Percentiles rank a stretch among this genome's conserved stretches.
phyloP scores from a whole-genome alignment of 2,888 invertebrate species.

The Ctena decussata region DNA sequence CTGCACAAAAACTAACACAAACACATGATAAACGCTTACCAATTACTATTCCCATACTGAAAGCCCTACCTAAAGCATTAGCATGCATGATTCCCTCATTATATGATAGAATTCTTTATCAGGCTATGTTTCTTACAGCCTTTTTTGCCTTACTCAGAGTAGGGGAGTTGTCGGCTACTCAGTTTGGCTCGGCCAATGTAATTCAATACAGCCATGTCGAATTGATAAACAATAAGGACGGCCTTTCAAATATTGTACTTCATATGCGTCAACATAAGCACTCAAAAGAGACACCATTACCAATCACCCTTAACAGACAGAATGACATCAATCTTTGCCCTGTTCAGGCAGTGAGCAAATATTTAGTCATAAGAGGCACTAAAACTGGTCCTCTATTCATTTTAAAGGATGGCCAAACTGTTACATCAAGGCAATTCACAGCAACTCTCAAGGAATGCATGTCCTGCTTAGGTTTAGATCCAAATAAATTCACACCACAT shows the following conservation, averaged over 20 bases:
- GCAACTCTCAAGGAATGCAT: background rate
- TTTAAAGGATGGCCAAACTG: background rate
- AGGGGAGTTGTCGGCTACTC: slow-evolving; percentile 29
- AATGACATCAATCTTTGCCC: slow-evolving; percentile 21
- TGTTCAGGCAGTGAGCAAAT: slow-evolving; percentile 12
- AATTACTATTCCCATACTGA: slow-evolving; percentile 6
- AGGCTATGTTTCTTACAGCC: slow-evolving; percentile 29
- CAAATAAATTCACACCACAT: slow-evolving; percentile 6
- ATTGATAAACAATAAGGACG: background rate
- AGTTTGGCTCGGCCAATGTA: background rate
- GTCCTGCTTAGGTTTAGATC: background rate
- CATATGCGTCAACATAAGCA: slow-evolving; percentile 16
- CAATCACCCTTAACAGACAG: background rate
- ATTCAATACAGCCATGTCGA: background rate
- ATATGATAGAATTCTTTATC: background rate
- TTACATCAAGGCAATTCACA: slow-evolving; percentile 7
- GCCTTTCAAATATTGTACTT: background rate
- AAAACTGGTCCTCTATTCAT: slow-evolving; percentile 28
- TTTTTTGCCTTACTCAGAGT: slow-evolving; percentile 38
- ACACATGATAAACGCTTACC: slow-evolving; percentile 27
- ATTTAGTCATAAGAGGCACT: background rate
- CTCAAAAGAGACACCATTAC: slow-evolving; percentile 9
- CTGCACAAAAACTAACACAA: background rate
- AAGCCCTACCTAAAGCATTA: background rate
- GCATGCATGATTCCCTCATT: background rate